These are phyloP conservation scores for Stegostoma tigrinum DNA, from an alignment of 2,113 vertebrate species.

Conservation along the genomic window DNA sequence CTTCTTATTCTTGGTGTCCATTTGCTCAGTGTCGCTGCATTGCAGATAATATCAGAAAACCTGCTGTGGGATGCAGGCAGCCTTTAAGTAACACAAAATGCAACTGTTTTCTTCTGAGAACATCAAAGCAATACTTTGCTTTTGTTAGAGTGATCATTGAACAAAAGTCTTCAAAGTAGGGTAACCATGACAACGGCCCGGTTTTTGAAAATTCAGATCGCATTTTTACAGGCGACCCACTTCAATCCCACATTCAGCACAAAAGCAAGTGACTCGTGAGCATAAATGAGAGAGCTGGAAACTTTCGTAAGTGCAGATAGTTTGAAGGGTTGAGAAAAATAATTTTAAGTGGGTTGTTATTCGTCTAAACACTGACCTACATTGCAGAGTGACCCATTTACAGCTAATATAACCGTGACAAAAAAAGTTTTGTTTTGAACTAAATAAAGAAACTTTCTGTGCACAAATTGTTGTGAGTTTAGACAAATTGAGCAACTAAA, in stretches of 20 bases:
- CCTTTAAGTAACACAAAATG: background rate
- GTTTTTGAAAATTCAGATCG: background rate
- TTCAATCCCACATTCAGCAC: background rate
- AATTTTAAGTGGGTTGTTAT: background rate
- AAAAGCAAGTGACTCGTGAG: background rate
- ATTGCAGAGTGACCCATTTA: background rate
- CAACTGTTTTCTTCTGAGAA: background rate
- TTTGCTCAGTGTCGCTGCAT: background rate
- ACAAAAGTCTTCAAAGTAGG: background rate
- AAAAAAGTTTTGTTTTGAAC: background rate
- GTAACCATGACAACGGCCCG: slow-evolving; percentile 11
- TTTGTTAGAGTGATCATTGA: background rate
- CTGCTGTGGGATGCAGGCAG: background rate
- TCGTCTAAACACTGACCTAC: background rate
- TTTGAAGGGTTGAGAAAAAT: background rate
- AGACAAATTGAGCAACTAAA: background rate
- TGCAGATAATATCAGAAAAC: background rate
- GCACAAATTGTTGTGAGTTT: background rate
- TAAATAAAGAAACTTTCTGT: background rate
- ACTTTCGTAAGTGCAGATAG: background rate
- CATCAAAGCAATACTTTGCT: background rate
- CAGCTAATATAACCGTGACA: background rate
- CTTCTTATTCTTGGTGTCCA: background rate
- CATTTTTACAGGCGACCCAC: background rate
- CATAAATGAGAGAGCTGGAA: background rate